These are phyloP conservation scores for Misgurnus mizolepis DNA, from an alignment of 2,113 vertebrate genomes.

Conservation along the genomic window DNA sequence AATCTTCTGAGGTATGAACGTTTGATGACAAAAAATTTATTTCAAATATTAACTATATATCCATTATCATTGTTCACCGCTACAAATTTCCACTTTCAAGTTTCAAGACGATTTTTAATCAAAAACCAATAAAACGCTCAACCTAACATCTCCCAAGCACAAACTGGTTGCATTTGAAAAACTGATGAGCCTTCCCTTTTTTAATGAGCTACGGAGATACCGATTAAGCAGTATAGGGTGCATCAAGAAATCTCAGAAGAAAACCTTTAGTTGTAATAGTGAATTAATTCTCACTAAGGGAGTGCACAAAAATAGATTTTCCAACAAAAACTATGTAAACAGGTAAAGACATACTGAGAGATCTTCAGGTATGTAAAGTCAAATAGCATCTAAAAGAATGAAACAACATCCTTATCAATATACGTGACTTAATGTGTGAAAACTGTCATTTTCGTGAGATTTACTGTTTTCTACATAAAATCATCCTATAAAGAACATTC, in stretches of 20 bases:
- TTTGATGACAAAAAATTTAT: not conserved
- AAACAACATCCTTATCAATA: not conserved
- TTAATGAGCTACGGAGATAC: not conserved
- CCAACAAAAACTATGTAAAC: too few relatives aligned
- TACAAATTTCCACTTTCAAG: not conserved
- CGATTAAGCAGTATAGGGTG: not conserved
- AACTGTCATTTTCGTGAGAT: too few relatives aligned
- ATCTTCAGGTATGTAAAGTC: too few relatives aligned
- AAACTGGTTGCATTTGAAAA: not conserved
- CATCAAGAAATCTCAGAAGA: too few relatives aligned
- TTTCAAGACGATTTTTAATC: not conserved
- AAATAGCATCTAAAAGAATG: too few relatives aligned
- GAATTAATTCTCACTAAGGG: too few relatives aligned
- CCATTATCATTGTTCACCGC: not conserved
- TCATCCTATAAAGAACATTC: too few relatives aligned
- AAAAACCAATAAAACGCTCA: slow-evolving; percentile 7
- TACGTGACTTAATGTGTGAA: too few relatives aligned
- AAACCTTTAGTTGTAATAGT: too few relatives aligned
- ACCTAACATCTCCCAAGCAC: not conserved
- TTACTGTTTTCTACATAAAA: too few relatives aligned
- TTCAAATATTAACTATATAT: not conserved
- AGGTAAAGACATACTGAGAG: too few relatives aligned
- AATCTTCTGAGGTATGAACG: too few relatives aligned
- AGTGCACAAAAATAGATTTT: not conserved
- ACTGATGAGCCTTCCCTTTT: not conserved